Evolutionary conservation across 1,140 invertebrate genomes (phyloP), one percentile per base, ranked within the genome.

Genomic region (Cydia strobilella): DNA sequence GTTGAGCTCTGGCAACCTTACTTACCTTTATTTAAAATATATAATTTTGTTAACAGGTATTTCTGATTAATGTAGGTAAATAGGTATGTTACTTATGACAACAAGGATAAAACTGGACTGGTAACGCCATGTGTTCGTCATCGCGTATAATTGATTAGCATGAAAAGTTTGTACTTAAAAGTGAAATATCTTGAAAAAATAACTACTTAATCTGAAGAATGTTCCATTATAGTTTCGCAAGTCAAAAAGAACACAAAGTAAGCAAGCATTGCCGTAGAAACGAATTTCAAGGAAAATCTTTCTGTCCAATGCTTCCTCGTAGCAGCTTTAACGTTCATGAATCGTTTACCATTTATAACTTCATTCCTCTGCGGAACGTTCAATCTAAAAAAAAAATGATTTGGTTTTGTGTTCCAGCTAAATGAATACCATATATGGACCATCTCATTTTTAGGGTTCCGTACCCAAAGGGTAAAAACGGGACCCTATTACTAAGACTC

Each of bases 311-410:
- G 18, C 18, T 59, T 59, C 12, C 54, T 59, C 54, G 18, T 12
- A 23, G 54, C 54, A 18, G 15, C 48, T 18, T 51, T n/a, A 18
- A 51, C 48, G 48, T 59, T 59, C 54, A 59, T 59, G 54, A 59
- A 59, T 59, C 54, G 54, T 23, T 59, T 23, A 23, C 54, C 20
- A 23, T 59, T 59, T 59, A 59, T 59, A 18, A 59, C 54, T 51
- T 18, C 48, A 18, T 18, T 51, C n/a, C n/a, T 23, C 20, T 59
- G 54, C 20, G 54, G 54, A 54, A 23, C 54, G 18, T 23, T 59
- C 20, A 59, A 59, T 9, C 20, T 9, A 6, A 59, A 59, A 23
- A 59, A 59, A 59, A 4, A 54, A 18, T 54, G n/a, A 7, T 54
- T 54, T 20, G 51, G n/a, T 54, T 54, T 54, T 18, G 51, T 54